These are phyloP conservation scores for Botia kubotai DNA, from an alignment of 2,797 vertebrate species.

Conservation along the genomic window DNA sequence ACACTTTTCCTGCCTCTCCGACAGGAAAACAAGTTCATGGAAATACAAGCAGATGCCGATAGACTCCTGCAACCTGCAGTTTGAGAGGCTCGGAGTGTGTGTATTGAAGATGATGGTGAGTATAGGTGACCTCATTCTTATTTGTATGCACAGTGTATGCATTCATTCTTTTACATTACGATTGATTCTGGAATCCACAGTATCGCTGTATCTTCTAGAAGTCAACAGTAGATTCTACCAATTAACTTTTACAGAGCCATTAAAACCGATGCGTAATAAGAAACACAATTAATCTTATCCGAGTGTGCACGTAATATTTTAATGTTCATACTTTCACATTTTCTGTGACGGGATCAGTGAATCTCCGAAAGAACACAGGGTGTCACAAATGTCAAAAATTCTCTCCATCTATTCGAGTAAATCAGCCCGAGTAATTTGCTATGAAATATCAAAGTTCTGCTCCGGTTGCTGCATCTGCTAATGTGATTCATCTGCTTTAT, in stretches of 20 bases:
- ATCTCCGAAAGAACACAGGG: conserved; percentile 58
- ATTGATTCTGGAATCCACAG: not conserved
- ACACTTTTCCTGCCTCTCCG: not conserved
- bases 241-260: not conserved
- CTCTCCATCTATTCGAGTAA: conserved; percentile 63
- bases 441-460: conserved; percentile 83
- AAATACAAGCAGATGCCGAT: not conserved
- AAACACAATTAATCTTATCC: not conserved
- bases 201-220: not conserved
- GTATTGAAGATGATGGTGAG: not conserved
- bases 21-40: conserved; percentile 1
- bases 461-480: conserved; percentile 77
- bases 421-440: conserved; percentile 79
- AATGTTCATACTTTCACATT: conserved; percentile 2
- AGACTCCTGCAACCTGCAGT: not conserved
- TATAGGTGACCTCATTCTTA: no score
- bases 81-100: not conserved
- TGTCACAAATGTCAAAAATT: conserved; percentile 65
- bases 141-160: not conserved
- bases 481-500: conserved; percentile 83
- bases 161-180: not conserved
- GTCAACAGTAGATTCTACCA: not conserved
- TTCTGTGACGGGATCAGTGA: conserved; percentile 13
- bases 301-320: not conserved
- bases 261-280: not conserved